Percentiles rank a stretch among this genome's conserved stretches.
These are phyloP conservation scores for Actinopyga echinites DNA, from an alignment of 53 echinoderm and acorn worm species.

Conservation along the genomic window DNA sequence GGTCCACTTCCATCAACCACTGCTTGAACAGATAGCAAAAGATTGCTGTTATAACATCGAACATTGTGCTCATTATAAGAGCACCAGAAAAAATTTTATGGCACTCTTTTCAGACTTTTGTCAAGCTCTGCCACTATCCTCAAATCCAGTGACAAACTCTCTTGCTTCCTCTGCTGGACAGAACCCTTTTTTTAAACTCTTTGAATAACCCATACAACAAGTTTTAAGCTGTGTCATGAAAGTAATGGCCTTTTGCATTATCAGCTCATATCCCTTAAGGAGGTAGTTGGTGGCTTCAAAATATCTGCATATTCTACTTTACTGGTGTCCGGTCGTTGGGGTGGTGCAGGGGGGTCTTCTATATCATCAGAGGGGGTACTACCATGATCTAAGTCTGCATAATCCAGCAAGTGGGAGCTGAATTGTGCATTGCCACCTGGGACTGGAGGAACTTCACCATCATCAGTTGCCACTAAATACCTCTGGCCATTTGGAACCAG, in stretches of 20 bases:
- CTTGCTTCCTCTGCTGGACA: no score
- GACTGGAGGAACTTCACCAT: conserved; percentile 21
- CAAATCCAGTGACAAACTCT: no score
- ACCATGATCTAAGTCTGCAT: conserved; percentile 37
- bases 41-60: no score
- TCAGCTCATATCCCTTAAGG: conserved; percentile 40
- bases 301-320: conserved; percentile 44
- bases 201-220: no score
- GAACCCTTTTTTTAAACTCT: no score
- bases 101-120: no score
- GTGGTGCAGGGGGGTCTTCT: conserved; percentile 16
- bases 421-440: conserved; percentile 13
- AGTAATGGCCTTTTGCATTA: background rate
- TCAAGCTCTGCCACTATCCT: no score
- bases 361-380: background rate
- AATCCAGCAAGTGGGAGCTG: conserved; percentile 35
- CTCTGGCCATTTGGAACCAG: background rate
- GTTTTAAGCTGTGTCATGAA: background rate
- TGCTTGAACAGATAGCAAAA: no score
- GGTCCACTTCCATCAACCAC: no score
- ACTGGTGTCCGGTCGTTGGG: background rate
- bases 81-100: no score
- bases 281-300: conserved; percentile 29
- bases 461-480: background rate
- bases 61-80: no score